phyloP scores from a whole-genome alignment of 2,888 invertebrate genomes.

The Dicycla oo region DNA sequence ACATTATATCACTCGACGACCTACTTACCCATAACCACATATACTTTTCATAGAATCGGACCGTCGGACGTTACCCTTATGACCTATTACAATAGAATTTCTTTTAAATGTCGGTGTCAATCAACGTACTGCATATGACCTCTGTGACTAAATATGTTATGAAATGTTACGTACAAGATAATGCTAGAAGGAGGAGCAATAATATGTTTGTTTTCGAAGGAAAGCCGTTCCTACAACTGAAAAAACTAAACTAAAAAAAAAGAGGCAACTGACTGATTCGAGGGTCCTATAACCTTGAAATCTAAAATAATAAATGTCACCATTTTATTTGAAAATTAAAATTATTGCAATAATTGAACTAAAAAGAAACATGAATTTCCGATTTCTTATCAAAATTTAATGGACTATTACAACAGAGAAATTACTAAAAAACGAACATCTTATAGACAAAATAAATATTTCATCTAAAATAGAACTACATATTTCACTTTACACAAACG shows the following conservation, averaged over 20 bases:
- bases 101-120: conserved; percentile 70
- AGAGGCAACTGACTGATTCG: background rate
- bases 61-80: conserved; percentile 52
- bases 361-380: background rate
- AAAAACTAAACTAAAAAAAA: too few relatives aligned
- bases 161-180: conserved; percentile 2
- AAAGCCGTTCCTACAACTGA: background rate
- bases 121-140: conserved; percentile 56
- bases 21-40: conserved; percentile 44
- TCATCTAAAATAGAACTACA: conserved; percentile 10
- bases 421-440: background rate
- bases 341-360: background rate
- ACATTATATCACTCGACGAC: conserved; percentile 58
- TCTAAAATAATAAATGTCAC: background rate
- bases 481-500: conserved; percentile 22
- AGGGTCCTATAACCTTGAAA: too few relatives aligned
- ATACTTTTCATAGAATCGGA: conserved; percentile 30
- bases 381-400: background rate
- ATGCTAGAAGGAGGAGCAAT: background rate
- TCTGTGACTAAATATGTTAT: conserved; percentile 11
- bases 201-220: background rate
- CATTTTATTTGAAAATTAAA: background rate
- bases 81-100: conserved; percentile 66
- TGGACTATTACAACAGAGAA: too few relatives aligned
- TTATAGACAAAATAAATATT: background rate